Percentiles rank a stretch among this genome's conserved stretches.
Conservation (phyloP, 2,113 vertebrate species). For the Gadus macrocephalus region DNA sequence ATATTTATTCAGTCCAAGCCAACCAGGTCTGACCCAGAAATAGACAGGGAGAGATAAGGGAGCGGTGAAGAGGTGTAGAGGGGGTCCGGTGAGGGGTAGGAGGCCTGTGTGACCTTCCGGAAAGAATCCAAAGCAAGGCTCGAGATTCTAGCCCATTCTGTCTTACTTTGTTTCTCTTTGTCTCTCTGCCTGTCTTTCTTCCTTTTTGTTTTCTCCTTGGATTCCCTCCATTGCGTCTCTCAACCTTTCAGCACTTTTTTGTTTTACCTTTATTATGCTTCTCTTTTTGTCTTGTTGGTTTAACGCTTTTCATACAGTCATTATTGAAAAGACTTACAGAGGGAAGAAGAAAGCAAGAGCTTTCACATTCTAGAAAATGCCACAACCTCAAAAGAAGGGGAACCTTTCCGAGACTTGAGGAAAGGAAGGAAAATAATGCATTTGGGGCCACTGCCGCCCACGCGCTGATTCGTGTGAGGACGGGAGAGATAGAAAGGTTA, state of each 20-base stretch:
- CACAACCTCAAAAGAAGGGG: constrained; percentile 46
- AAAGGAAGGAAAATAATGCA: constrained; percentile 32
- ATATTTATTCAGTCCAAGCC: constrained; percentile 49
- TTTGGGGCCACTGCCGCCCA: constrained; percentile 20
- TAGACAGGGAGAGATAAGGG: constrained; percentile 15
- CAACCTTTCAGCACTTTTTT: constrained; percentile 9
- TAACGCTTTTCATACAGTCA: constrained; percentile 42
- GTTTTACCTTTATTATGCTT: constrained; percentile 10
- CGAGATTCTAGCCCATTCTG: not conserved
- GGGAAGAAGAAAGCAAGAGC: not conserved
- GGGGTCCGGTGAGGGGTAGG: not conserved
- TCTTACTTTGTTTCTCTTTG: not conserved
- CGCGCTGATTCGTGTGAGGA: not conserved
- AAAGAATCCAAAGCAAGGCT: not conserved
- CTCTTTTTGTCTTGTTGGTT: constrained; percentile 48
- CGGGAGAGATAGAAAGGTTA: constrained; percentile 52
- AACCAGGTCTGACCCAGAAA: not conserved
- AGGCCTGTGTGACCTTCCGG: not conserved
- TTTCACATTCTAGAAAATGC: constrained; percentile 65
- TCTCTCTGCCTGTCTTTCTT: not conserved
- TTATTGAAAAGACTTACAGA: constrained; percentile 37
- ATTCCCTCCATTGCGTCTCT: no score
- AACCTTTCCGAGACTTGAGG: constrained; percentile 18
- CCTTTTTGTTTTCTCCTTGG: not conserved
- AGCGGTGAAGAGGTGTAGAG: not conserved